Conservation (phyloP, 2,888 invertebrate species). For the Drosophila mimetica region DNA sequence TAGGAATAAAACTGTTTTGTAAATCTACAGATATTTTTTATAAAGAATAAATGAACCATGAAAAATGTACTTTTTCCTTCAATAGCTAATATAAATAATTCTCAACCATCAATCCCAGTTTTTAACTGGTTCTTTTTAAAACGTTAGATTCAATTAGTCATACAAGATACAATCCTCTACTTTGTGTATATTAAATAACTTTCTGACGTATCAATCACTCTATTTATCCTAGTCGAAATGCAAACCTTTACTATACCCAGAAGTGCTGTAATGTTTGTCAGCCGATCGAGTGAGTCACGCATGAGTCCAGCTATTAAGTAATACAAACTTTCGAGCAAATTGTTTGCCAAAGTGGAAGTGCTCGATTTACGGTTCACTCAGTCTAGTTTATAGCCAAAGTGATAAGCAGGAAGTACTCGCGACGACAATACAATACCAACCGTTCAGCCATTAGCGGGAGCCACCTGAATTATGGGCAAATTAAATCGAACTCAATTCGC, state of each 20-base stretch:
- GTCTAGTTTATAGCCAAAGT: constrained; percentile 32
- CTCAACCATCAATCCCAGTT: no score
- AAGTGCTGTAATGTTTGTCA: neutral
- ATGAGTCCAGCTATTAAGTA: constrained; percentile 10
- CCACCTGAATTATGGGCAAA: constrained; percentile 68
- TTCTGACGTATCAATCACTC: constrained; percentile 10
- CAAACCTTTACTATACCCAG: neutral
- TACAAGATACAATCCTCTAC: neutral
- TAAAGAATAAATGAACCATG: no score
- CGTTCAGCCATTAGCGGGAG: constrained; percentile 40
- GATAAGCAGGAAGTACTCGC: constrained; percentile 46
- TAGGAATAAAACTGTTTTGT: neutral
- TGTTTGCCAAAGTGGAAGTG: constrained; percentile 30
- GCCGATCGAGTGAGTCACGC: constrained; percentile 26
- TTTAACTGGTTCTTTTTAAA: no score
- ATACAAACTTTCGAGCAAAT: constrained; percentile 24
- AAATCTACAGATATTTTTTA: neutral
- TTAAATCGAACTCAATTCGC: constrained; percentile 57
- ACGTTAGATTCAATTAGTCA: neutral
- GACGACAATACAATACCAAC: constrained; percentile 27
- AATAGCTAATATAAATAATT: no score
- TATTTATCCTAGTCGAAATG: constrained; percentile 9
- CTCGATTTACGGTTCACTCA: constrained; percentile 32
- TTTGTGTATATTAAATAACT: neutral
- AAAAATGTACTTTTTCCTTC: no score